Base-by-base conservation (phyloP, 2,888 invertebrate species). In the Sphaerolaimus hirsutus region DNA sequence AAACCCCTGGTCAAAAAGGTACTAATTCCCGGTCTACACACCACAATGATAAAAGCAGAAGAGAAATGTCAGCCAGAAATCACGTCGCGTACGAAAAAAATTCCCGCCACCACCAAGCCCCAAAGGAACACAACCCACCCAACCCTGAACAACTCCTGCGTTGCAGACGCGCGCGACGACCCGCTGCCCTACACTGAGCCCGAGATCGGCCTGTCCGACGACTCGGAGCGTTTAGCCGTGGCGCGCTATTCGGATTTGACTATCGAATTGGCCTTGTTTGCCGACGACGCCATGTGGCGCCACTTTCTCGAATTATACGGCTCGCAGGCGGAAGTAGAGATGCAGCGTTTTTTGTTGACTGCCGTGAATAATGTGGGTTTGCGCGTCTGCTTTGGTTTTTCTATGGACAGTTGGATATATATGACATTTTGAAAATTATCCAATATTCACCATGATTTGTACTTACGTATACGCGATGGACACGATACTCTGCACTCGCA, bases 271-370 rank as follows among this genome's bases (percentile, higher is more conserved):
- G 58, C 54, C 1, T 55, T 58, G 1, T 58, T 58, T 44, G 57
- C 55, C 3, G 58, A 58, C 45, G 57, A 58, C 40, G 54, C 55
- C 3, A 54, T 58, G 57, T 57, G 57, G 57, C 49, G 49, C 1
- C 56, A 57, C 48, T 57, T 57, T 38, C 44, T 45, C 38, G 46
- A 52, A 25, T 48, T 56, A 40, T 55, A 57, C 48, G 54, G 52
- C 21, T 46, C 42, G 17, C 45, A 48, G 2, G 57, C 57, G 0
- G 55, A 57, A 19, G 51, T 48, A 1, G 55, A 59, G 43, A 50
- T 59, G 51, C 54, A 56, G 45, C 52, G 52, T 25, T 59, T 59
- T 44, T 54, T 59, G n/a, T 49, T 59, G 48, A 57, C 58, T 5
- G 52, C 56, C 22, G 57, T 56, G 1, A 59, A 59, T 47, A 59